Evolutionary conservation across 2,888 invertebrate genomes (phyloP).

Genomic region (Plagodis dolabraria): DNA sequence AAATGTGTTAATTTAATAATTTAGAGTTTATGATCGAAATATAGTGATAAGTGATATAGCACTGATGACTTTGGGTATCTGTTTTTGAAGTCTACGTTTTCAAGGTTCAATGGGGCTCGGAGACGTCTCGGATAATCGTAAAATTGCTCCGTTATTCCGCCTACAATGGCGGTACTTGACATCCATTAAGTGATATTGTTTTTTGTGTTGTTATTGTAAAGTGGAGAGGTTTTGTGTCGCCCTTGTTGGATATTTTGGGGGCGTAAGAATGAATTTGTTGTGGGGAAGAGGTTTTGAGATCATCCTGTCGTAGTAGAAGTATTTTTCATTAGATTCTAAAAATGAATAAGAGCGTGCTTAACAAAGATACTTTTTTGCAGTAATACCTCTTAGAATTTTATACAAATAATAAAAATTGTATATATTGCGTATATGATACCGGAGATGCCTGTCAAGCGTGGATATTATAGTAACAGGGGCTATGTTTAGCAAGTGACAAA

Average conservation of each 20-base stretch:
- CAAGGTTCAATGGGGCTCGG: conserved; percentile 51
- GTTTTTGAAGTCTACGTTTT: conserved; percentile 5
- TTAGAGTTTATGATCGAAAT: too few species aligned
- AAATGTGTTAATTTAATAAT: too few species aligned
- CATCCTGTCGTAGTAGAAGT: background rate
- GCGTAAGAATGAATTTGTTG: conserved; percentile 18
- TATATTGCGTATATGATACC: too few species aligned
- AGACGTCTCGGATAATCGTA: conserved; percentile 50
- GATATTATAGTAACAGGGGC: too few species aligned
- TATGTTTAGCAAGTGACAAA: too few species aligned
- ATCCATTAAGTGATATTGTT: conserved; percentile 40
- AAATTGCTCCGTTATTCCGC: conserved; percentile 49
- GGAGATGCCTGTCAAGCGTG: too few species aligned
- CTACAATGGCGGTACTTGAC: conserved; percentile 37
- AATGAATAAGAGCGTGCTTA: too few species aligned
- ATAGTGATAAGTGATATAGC: too few species aligned
- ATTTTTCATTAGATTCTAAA: background rate
- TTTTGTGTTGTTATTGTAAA: conserved; percentile 35
- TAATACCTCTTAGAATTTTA: too few species aligned
- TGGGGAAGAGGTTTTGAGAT: conserved; percentile 6
- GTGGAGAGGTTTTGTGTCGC: conserved; percentile 16
- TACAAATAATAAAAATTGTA: too few species aligned
- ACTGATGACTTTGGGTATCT: too few species aligned
- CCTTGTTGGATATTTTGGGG: conserved; percentile 21
- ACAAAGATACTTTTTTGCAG: too few species aligned